phyloP scores from a whole-genome alignment of 2,797 vertebrate species.

The Meriones psammophilus region DNA sequence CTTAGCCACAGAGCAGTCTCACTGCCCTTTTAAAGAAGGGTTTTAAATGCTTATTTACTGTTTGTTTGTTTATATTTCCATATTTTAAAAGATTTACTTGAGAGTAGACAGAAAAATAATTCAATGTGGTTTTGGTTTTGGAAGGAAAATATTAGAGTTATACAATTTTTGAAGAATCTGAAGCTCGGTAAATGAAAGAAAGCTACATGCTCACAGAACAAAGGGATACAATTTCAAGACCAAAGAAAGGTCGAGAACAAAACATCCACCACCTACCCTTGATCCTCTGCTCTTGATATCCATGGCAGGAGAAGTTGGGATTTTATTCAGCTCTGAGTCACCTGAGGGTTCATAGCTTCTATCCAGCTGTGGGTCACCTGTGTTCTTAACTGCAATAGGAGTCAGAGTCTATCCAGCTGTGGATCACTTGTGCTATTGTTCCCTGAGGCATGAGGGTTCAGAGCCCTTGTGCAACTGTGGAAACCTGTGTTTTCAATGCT shows the following conservation, averaged over 20 bases:
- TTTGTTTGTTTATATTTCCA: background rate
- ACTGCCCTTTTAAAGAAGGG: background rate
- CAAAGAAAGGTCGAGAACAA: background rate
- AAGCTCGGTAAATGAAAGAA: slow-evolving; percentile 54
- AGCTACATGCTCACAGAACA: slow-evolving; percentile 9
- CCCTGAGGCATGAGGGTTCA: background rate
- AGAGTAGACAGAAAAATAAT: background rate
- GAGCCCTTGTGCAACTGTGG: background rate
- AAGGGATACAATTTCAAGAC: slow-evolving; percentile 38
- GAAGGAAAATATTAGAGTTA: slow-evolving; percentile 12
- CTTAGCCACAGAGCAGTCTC: too few species aligned
- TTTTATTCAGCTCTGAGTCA: background rate
- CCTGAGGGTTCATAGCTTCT: background rate
- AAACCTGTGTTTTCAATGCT: background rate
- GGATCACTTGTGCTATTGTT: background rate
- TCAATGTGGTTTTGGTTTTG: background rate
- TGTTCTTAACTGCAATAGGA: background rate
- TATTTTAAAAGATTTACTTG: slow-evolving; percentile 2
- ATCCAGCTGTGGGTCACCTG: background rate
- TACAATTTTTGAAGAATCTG: slow-evolving; percentile 15
- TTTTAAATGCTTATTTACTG: background rate
- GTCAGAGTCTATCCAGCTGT: background rate
- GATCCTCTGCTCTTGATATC: slow-evolving; percentile 4
- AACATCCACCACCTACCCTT: slow-evolving; percentile 64
- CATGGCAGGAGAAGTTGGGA: background rate